phyloP scores from a whole-genome alignment of 1,140 invertebrate genomes.

The Lucilia sericata region DNA sequence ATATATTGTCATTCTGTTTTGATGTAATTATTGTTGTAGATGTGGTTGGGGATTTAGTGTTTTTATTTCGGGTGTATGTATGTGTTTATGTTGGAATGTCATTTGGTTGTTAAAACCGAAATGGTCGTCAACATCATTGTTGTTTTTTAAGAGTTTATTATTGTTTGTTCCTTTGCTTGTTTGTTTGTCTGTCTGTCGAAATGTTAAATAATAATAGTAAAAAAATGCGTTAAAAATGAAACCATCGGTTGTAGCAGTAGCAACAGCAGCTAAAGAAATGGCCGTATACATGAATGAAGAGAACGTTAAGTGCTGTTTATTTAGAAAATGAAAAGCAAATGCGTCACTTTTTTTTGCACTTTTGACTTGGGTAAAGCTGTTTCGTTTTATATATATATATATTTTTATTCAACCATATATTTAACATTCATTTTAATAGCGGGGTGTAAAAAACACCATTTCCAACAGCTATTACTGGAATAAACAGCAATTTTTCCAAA shows the following conservation, averaged over 20 bases:
- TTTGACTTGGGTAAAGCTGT: constrained; percentile 21
- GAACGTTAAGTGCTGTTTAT: constrained; percentile 27
- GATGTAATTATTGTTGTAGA: background rate
- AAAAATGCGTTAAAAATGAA: background rate
- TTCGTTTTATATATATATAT: too few relatives aligned
- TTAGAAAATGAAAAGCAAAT: constrained; percentile 41
- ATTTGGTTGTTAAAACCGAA: background rate
- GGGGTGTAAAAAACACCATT: too few relatives aligned
- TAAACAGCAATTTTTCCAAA: too few relatives aligned
- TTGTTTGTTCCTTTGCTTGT: background rate
- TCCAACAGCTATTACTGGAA: too few relatives aligned
- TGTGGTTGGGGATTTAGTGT: background rate
- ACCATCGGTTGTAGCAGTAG: background rate
- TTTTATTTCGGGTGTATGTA: background rate
- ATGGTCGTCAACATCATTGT: background rate
- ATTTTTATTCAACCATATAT: background rate
- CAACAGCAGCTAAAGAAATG: background rate
- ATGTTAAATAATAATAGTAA: constrained; percentile 26
- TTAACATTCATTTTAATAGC: constrained; percentile 34
- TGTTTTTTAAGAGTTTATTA: constrained; percentile 37
- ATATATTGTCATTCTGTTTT: constrained; percentile 24
- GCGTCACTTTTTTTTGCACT: constrained; percentile 15
- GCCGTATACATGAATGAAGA: background rate
- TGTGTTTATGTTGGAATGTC: background rate
- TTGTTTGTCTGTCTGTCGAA: background rate